These are phyloP conservation scores for Smithornis capensis DNA, from an alignment of 2,113 vertebrate genomes.

Conservation along the genomic window DNA sequence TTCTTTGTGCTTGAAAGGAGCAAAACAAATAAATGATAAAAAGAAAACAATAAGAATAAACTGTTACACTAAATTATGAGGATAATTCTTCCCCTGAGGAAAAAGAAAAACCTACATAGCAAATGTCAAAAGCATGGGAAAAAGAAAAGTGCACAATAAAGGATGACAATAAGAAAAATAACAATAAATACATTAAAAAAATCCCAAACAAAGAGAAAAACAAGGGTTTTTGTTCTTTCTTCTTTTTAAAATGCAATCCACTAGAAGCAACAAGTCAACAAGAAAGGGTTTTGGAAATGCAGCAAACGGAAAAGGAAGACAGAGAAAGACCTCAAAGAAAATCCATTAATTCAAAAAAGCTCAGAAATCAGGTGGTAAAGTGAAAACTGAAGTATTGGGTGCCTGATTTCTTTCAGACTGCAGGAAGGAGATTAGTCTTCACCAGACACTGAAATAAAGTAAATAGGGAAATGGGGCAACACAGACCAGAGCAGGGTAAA, in stretches of 20 bases:
- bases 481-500: not conserved
- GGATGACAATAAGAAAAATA: not conserved
- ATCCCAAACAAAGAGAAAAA: not conserved
- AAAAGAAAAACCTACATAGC: not conserved
- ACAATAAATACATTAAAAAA: not conserved
- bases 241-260: not conserved
- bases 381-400: not conserved
- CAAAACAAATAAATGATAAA: not conserved
- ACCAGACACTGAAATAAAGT: conserved; percentile 3
- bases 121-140: not conserved
- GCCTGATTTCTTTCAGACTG: conserved; percentile 47
- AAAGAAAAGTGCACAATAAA: not conserved
- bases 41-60: not conserved
- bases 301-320: not conserved
- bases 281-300: not conserved
- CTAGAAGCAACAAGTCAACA: not conserved
- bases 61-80: not conserved
- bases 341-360: not conserved
- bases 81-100: not conserved
- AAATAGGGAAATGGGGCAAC: conserved; percentile 32
- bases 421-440: conserved; percentile 11
- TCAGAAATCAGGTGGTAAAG: not conserved
- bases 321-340: not conserved
- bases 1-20: not conserved
- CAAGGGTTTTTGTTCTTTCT: accelerated